Evolutionary conservation across 2,888 invertebrate species (phyloP).

Genomic region (Glaucopsyche alexis): DNA sequence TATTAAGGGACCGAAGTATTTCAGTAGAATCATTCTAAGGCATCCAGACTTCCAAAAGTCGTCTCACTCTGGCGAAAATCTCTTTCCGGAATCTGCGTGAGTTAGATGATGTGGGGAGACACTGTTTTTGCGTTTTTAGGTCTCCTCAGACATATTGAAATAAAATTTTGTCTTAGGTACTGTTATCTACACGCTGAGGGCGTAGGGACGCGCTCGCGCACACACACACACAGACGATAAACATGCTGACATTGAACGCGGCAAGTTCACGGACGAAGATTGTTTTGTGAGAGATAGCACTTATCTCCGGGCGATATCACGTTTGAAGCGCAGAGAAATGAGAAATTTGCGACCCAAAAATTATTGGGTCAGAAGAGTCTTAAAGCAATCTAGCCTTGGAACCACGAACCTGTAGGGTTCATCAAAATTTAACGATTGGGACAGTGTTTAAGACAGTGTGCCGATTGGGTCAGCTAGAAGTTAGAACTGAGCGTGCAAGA

Average conservation of each 20-base stretch:
- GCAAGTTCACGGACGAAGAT: slow-evolving; percentile 24
- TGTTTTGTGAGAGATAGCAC: slow-evolving; percentile 24
- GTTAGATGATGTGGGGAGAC: neutral
- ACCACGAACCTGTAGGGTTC: too few relatives aligned
- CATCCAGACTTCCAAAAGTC: neutral
- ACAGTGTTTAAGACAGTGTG: too few relatives aligned
- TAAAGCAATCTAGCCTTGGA: too few relatives aligned
- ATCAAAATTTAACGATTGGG: too few relatives aligned
- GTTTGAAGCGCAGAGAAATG: neutral
- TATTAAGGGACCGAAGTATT: neutral
- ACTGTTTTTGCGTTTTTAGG: neutral
- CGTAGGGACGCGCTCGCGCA: neutral
- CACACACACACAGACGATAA: neutral
- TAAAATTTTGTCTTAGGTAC: too few relatives aligned
- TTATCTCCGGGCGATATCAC: neutral
- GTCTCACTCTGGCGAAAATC: too few relatives aligned
- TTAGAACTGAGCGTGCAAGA: too few relatives aligned
- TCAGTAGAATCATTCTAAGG: neutral
- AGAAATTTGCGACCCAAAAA: slow-evolving; percentile 20
- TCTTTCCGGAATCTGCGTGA: neutral
- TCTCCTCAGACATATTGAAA: neutral
- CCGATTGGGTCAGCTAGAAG: too few relatives aligned
- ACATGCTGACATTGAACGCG: slow-evolving; percentile 20
- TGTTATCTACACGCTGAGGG: neutral
- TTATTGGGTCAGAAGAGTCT: neutral